These are phyloP conservation scores for Xyrichtys novacula DNA, from an alignment of 2,797 vertebrate genomes.

Conservation along the genomic window DNA sequence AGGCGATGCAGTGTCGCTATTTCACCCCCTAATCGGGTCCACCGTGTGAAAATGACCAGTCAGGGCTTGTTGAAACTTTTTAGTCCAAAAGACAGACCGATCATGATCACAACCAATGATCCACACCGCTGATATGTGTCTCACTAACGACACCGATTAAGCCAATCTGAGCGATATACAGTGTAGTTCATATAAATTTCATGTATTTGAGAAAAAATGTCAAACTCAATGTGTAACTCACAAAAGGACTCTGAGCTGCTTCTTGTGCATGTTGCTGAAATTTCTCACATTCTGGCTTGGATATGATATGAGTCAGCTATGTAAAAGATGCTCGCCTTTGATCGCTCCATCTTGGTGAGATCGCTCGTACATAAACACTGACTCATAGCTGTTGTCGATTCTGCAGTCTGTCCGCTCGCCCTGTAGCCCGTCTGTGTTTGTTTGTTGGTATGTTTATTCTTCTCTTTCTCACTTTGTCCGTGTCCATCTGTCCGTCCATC, in stretches of 20 bases:
- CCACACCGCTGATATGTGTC: not conserved
- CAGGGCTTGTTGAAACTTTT: not conserved
- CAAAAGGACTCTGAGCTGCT: not conserved
- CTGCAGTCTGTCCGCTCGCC: not conserved
- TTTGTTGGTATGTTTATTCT: conserved; percentile 37
- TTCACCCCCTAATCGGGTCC: too few relatives aligned
- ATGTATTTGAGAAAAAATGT: not conserved
- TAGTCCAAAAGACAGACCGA: not conserved
- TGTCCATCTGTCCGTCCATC: conserved; percentile 68
- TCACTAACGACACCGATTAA: not conserved
- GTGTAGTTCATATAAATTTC: not conserved
- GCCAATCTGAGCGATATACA: not conserved
- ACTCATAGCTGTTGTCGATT: conserved; percentile 8
- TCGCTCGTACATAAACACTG: not conserved
- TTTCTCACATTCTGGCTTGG: not conserved
- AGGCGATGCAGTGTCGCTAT: too few relatives aligned
- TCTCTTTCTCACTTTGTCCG: conserved; percentile 39
- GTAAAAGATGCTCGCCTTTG: conserved; percentile 15
- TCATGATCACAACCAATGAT: not conserved
- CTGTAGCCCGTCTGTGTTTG: conserved; percentile 7
- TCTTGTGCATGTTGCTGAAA: not conserved
- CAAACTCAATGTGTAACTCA: not conserved
- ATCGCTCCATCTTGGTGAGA: not conserved
- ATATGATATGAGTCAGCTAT: conserved; percentile 5
- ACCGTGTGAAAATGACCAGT: too few relatives aligned